phyloP scores from a whole-genome alignment of 2,797 vertebrate genomes.

The Ficedula albicollis region DNA sequence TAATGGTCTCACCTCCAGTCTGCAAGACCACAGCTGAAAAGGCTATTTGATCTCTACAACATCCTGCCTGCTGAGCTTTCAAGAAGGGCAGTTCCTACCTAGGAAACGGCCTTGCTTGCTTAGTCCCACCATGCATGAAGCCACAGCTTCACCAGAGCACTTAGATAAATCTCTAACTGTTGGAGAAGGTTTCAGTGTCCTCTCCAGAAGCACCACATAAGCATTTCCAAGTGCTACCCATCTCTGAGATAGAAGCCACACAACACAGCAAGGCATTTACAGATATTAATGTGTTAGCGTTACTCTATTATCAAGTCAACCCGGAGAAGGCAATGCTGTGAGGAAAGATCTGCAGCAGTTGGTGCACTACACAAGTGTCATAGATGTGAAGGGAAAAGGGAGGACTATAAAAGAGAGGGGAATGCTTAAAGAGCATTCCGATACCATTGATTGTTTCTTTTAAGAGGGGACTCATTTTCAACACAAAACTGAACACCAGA shows the following conservation, averaged over 20 bases:
- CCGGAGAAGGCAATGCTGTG: not conserved
- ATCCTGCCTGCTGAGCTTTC: not conserved
- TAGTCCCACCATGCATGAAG: not conserved
- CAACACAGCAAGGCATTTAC: not conserved
- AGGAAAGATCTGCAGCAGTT: not conserved
- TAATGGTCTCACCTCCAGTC: not conserved
- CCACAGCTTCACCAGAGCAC: not conserved
- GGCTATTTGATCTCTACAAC: rapidly evolving
- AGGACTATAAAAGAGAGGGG: not conserved
- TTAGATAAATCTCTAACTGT: not conserved
- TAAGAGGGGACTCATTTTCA: not conserved
- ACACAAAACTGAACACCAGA: not conserved
- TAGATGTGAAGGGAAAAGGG: not conserved
- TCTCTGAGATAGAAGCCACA: not conserved
- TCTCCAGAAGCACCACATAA: not conserved
- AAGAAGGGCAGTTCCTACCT: not conserved
- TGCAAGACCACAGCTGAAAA: not conserved
- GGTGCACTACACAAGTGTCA: not conserved
- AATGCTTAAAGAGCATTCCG: not conserved
- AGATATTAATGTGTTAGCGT: not conserved
- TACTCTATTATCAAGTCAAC: not conserved
- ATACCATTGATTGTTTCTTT: not conserved
- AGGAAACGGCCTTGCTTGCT: not conserved
- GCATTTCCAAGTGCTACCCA: not conserved
- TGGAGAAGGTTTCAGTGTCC: not conserved